Evolutionary conservation across 2,888 invertebrate species (phyloP).

Genomic region (Stenurella melanura): DNA sequence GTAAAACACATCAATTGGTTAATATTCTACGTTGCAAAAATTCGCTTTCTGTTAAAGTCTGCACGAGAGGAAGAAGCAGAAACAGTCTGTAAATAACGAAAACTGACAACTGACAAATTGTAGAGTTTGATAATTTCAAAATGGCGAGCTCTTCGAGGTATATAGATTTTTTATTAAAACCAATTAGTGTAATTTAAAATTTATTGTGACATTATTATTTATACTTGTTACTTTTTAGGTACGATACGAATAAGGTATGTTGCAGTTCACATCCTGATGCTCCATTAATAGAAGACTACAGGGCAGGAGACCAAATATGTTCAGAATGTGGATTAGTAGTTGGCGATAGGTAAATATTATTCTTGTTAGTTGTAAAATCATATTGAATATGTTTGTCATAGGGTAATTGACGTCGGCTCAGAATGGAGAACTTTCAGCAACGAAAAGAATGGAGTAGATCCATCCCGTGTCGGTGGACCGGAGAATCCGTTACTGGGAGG

Average conservation of each 20-base stretch:
- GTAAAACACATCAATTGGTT: no score
- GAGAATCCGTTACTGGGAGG: conserved; percentile 98
- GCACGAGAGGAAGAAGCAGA: background rate
- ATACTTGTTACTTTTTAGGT: conserved; percentile 70
- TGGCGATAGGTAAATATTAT: conserved; percentile 88
- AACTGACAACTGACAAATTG: background rate
- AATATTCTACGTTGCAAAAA: background rate
- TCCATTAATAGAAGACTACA: conserved; percentile 96
- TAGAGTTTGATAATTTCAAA: conserved; percentile 63
- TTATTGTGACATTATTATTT: background rate
- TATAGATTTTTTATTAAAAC: conserved; percentile 64
- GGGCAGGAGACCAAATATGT: conserved; percentile 99
- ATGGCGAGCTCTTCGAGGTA: conserved; percentile 83
- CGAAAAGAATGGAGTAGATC: conserved; percentile 97
- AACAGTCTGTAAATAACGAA: background rate
- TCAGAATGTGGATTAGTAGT: conserved; percentile 99
- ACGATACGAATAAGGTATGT: conserved; percentile 86
- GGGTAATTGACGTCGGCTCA: conserved; percentile 99
- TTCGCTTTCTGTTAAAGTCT: background rate
- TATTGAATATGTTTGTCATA: conserved; percentile 66
- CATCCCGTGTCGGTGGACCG: conserved; percentile 99
- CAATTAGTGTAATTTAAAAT: background rate
- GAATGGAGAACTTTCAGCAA: conserved; percentile 99
- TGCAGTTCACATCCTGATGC: conserved; percentile 98
- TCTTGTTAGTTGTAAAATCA: conserved; percentile 11